Evolutionary conservation across 2,888 invertebrate species (phyloP).

Genomic region (Trachelus troglodyta): DNA sequence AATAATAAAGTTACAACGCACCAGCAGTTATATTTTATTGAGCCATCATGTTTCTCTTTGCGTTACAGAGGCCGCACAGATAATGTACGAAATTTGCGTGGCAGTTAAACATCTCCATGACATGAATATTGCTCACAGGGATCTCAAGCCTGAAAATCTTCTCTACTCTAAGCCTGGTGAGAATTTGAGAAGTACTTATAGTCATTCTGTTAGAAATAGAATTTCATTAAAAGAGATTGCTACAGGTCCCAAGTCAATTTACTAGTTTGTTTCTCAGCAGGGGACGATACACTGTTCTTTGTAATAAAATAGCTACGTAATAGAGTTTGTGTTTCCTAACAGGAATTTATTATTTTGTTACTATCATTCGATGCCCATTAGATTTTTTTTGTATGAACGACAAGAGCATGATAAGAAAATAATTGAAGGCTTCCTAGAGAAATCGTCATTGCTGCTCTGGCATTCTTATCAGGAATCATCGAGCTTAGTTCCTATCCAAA

Average conservation of each 20-base stretch:
- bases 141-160: slow-evolving; percentile 97
- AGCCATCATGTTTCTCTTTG: slow-evolving; percentile 10
- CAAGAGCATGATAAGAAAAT: not conserved
- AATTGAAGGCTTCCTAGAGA: not conserved
- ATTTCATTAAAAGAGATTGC: not conserved
- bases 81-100: slow-evolving; percentile 96
- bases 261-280: not conserved
- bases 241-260: not conserved
- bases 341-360: not conserved
- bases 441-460: not conserved
- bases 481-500: not conserved
- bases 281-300: not conserved
- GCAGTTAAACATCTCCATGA: slow-evolving; percentile 95
- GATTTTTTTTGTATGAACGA: not conserved
- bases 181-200: slow-evolving; percentile 7
- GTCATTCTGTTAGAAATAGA: not conserved
- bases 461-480: not conserved
- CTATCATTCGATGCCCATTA: not conserved
- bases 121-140: slow-evolving; percentile 95
- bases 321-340: not conserved
- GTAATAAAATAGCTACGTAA: not conserved
- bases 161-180: slow-evolving; percentile 82
- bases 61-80: slow-evolving; percentile 85
- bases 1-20: slow-evolving; percentile 30
- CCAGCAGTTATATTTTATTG: not conserved